phyloP scores from a whole-genome alignment of 2,797 vertebrate species.

The Pangasius mekongensis region DNA sequence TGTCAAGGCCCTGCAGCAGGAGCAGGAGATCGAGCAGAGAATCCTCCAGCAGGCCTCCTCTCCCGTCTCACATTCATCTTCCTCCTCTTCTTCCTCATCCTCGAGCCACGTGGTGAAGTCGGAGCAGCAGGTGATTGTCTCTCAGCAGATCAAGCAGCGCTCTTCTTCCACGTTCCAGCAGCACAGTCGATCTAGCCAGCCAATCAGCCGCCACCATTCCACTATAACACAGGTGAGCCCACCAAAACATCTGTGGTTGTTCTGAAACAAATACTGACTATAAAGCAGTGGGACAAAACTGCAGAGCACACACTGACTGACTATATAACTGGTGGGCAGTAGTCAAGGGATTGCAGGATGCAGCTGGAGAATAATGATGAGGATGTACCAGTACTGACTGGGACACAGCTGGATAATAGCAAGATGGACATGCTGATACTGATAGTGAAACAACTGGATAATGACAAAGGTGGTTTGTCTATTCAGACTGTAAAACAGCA shows the following conservation, averaged over 20 bases:
- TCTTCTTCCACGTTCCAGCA: conserved; percentile 73
- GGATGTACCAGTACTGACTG: not conserved
- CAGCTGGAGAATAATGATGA: not conserved
- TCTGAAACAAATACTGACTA: not conserved
- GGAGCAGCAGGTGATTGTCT: conserved; percentile 69
- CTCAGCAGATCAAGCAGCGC: conserved; percentile 77
- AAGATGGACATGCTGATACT: not conserved
- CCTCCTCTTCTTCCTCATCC: conserved; percentile 65
- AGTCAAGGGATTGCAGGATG: not conserved
- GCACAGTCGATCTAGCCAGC: conserved; percentile 77
- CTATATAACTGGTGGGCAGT: not conserved
- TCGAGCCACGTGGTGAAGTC: conserved; percentile 63
- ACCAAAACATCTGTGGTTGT: too few relatives aligned
- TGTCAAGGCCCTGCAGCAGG: conserved; percentile 94
- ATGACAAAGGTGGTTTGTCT: not conserved
- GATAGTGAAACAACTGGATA: not conserved
- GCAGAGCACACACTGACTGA: not conserved
- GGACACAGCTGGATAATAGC: not conserved
- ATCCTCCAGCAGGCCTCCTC: conserved; percentile 82
- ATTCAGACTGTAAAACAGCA: not conserved
- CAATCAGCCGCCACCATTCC: conserved; percentile 80
- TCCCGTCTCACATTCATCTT: conserved; percentile 62
- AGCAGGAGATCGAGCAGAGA: conserved; percentile 96
- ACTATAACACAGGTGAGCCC: conserved; percentile 84
- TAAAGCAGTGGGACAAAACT: not conserved